These are phyloP conservation scores for Trinorchestia longiramus DNA, from an alignment of 1,140 invertebrate species.

Conservation along the genomic window DNA sequence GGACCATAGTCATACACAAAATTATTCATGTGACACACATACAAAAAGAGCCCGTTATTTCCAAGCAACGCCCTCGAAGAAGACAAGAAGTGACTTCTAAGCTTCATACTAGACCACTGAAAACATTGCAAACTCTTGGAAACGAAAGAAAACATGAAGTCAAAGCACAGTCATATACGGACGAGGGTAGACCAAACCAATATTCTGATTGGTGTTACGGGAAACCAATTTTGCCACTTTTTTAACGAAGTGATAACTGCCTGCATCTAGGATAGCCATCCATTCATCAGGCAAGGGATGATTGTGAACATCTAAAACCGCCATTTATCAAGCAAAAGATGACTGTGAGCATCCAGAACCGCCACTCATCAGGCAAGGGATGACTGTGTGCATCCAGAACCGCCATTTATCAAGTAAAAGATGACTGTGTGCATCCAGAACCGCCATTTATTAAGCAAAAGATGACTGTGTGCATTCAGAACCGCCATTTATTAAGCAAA, in stretches of 20 bases:
- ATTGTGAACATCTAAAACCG: neutral
- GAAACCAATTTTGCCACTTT: neutral
- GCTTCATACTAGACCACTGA: neutral
- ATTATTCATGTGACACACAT: no score
- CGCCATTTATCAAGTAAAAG: no score
- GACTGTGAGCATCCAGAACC: neutral
- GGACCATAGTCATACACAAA: no score
- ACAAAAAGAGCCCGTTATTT: no score
- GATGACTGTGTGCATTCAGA: no score
- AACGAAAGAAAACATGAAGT: neutral
- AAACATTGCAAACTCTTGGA: neutral
- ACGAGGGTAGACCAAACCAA: neutral
- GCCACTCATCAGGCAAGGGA: no score
- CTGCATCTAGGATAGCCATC: neutral
- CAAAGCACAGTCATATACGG: neutral
- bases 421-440: no score
- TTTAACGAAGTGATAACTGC: neutral
- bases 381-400: no score
- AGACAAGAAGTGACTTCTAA: neutral
- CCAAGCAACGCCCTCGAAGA: neutral
- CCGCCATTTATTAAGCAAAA: no score
- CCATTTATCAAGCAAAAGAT: neutral
- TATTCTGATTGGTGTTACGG: neutral
- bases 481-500: no score
- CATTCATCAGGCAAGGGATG: neutral